phyloP scores from a whole-genome alignment of 1,140 invertebrate species.

The Eriocheir sinensis region DNA sequence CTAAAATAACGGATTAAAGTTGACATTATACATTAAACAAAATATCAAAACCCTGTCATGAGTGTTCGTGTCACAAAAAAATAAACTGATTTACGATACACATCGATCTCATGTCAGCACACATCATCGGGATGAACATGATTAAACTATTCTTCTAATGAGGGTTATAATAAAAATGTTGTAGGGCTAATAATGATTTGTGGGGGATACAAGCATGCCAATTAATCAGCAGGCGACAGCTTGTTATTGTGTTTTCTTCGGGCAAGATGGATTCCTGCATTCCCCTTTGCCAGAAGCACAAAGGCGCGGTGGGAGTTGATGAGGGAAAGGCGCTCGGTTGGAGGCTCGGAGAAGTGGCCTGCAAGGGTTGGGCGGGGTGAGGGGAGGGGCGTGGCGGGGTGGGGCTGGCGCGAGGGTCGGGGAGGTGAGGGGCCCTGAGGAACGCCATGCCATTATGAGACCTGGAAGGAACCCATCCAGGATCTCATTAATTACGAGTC shows the following conservation, averaged over 20 bases:
- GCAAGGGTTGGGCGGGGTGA: neutral
- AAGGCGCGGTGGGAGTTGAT: neutral
- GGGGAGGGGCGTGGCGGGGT: too few species aligned
- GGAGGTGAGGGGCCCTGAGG: neutral
- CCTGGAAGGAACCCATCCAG: neutral
- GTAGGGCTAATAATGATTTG: too few species aligned
- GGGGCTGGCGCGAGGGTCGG: neutral
- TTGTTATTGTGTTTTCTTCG: neutral
- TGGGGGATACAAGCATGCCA: neutral
- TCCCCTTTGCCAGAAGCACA: neutral
- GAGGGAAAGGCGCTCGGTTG: neutral
- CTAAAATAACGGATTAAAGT: too few species aligned
- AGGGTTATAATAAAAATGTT: too few species aligned
- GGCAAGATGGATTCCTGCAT: neutral
- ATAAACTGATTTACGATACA: too few species aligned
- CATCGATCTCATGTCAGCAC: too few species aligned
- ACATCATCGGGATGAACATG: too few species aligned
- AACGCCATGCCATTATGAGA: neutral
- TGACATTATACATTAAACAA: too few species aligned
- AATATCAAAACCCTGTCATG: too few species aligned
- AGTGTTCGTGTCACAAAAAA: too few species aligned
- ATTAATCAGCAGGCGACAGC: too few species aligned
- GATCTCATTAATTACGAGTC: constrained; percentile 25
- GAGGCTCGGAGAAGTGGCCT: neutral
- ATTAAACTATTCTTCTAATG: too few species aligned